Evolutionary conservation across 2,888 invertebrate genomes (phyloP), one percentile per base, ranked within the genome.

Genomic region (Ametastegia equiseti): DNA sequence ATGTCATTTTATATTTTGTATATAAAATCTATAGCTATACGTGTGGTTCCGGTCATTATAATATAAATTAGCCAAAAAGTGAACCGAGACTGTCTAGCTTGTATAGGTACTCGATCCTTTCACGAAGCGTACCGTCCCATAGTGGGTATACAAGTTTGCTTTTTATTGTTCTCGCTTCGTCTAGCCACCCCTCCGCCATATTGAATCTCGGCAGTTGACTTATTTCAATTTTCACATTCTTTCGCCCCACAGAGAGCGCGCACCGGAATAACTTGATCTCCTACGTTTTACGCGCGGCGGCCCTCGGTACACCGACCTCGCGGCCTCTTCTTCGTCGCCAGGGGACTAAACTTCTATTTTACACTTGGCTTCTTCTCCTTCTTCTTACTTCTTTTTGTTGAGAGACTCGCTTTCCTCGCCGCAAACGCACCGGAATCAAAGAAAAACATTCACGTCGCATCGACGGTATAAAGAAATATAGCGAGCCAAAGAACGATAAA

Each of bases 201-300:
- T 54, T 36, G 36, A 54, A 75, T 75, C 75, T 75, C 75, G 36
- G 36, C 75, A 75, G 54, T 54, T 36, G 75, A 54, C 78, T 42
- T 83, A 81, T 84, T 84, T 80, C 75, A 83, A 84, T 84, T 85
- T 84, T 83, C 82, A 82, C 84, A 82, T 84, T 84, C 84, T 81
- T 81, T 81, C 60, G 80, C 80, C 65, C 82, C 83, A 60, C 82
- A 83, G 78, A n/a, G n/a, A 82, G 81, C 82, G 81, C 77, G 81
- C 82, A 82, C 85, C 83, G 85, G 84, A 86, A 86, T 86, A 86
- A 83, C 85, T 83, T 57, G 75, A 75, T 75, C 75, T 75, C 75
- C 78, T 78, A 78, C 39, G 42, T 78, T 78, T 63, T n/a, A n/a
- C n/a, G 60, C 47, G 27, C n/a, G 15, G 75, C 39, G 19, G 39